phyloP scores from a whole-genome alignment of 2,797 vertebrate genomes.

The Oryzias sinensis region DNA sequence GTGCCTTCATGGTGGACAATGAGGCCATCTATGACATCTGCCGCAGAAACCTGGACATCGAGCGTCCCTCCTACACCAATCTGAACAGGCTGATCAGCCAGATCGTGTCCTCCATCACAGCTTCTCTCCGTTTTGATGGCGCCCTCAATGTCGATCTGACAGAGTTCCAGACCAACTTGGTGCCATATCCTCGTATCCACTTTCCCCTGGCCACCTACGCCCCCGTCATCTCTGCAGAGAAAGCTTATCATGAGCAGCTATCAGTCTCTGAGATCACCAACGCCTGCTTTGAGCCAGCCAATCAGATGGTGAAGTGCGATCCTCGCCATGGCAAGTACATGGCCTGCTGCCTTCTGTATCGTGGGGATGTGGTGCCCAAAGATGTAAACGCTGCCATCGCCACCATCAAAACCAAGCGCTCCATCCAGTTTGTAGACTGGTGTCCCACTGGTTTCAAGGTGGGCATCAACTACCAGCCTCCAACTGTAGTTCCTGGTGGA shows the following conservation, averaged over 20 bases:
- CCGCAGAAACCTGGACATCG: no score
- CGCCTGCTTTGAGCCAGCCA: slow-evolving; percentile 87
- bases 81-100: no score
- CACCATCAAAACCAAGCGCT: neutral
- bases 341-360: neutral
- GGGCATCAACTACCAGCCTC: neutral
- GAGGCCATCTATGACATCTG: no score
- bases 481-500: neutral
- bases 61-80: no score
- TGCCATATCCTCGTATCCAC: neutral
- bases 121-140: no score
- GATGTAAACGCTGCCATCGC: neutral
- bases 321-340: slow-evolving; percentile 49
- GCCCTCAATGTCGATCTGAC: no score
- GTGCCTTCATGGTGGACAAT: no score
- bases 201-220: neutral
- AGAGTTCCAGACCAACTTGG: no score
- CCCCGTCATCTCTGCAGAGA: neutral
- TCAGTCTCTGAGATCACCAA: neutral
- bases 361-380: neutral
- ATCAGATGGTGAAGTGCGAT: slow-evolving; percentile 94
- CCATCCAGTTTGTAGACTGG: slow-evolving; percentile 1
- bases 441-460: neutral
- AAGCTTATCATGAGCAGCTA: neutral
- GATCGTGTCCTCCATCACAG: no score